Evolutionary conservation across 2,797 vertebrate genomes (phyloP).

Genomic region (Harpagifer antarcticus): DNA sequence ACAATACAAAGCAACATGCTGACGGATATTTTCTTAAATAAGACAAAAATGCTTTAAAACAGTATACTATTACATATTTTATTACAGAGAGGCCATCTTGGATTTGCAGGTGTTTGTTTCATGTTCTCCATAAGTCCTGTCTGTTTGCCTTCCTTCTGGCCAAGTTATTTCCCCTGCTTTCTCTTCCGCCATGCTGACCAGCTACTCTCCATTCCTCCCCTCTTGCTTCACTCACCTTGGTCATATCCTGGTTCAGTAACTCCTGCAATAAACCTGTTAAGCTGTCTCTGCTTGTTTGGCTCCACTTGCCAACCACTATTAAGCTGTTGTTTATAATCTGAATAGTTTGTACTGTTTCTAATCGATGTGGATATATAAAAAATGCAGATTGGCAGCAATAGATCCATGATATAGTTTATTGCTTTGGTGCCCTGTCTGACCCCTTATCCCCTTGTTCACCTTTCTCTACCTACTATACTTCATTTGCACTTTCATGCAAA

Average conservation of each 20-base stretch:
- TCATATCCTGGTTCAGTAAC: conserved; percentile 1
- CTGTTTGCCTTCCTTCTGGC: background rate
- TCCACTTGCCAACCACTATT: background rate
- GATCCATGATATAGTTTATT: conserved; percentile 23
- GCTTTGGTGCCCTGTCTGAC: conserved; percentile 21
- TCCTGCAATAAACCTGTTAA: background rate
- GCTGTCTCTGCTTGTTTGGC: background rate
- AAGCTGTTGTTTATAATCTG: background rate
- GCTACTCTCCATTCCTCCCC: background rate
- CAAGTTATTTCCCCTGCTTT: background rate
- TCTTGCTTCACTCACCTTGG: background rate
- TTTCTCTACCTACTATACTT: conserved; percentile 41
- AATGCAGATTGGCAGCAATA: conserved; percentile 11
- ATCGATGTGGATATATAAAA: conserved; percentile 8
- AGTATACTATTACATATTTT: too few species aligned
- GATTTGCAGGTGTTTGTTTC: background rate
- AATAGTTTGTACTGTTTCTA: background rate
- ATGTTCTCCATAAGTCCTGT: background rate
- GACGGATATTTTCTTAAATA: too few species aligned
- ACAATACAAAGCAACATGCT: too few species aligned
- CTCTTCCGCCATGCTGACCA: accelerated
- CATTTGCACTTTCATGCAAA: conserved; percentile 77
- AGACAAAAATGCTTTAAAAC: too few species aligned
- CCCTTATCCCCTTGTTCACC: conserved; percentile 24
- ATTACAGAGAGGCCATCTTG: too few species aligned